Percentiles rank a stretch among this genome's conserved stretches.
Evolutionary conservation across 2,888 invertebrate genomes (phyloP).

Genomic region (Subacronicta megacephala): DNA sequence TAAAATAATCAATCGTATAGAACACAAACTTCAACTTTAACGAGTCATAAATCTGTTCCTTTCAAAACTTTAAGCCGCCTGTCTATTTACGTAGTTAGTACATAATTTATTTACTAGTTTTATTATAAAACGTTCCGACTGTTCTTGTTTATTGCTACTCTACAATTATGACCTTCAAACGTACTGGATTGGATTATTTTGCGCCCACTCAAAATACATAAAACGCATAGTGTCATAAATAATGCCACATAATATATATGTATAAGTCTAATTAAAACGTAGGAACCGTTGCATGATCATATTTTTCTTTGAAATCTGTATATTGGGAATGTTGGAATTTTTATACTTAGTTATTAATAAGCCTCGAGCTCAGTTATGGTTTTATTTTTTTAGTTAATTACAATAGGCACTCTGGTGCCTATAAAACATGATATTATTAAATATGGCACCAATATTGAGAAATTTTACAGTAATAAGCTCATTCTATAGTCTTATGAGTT

Average conservation of each 20-base stretch:
- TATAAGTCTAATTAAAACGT: no score
- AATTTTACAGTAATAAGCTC: no score
- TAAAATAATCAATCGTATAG: background rate
- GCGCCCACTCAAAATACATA: constrained; percentile 63
- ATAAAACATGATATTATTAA: no score
- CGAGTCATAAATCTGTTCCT: constrained; percentile 21
- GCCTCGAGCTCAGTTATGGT: no score
- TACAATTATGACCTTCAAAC: constrained; percentile 66
- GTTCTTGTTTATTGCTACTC: constrained; percentile 64
- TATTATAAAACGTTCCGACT: constrained; percentile 53
- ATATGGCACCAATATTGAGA: no score
- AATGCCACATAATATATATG: constrained; percentile 56
- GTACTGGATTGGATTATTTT: constrained; percentile 57
- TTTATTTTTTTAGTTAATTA: no score
- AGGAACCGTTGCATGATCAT: no score
- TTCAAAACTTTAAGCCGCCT: constrained; percentile 33
- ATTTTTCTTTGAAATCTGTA: no score
- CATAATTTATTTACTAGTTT: constrained; percentile 50
- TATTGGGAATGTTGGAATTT: no score
- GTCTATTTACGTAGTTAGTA: constrained; percentile 41
- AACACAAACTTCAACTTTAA: constrained; percentile 6
- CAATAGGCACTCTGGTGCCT: no score
- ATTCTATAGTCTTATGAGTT: no score
- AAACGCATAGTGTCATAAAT: constrained; percentile 57
- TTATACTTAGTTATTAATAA: no score